Evolutionary conservation across 2,888 invertebrate genomes (phyloP), one percentile per base, ranked within the genome.

Genomic region (Drosophila algonquin): DNA sequence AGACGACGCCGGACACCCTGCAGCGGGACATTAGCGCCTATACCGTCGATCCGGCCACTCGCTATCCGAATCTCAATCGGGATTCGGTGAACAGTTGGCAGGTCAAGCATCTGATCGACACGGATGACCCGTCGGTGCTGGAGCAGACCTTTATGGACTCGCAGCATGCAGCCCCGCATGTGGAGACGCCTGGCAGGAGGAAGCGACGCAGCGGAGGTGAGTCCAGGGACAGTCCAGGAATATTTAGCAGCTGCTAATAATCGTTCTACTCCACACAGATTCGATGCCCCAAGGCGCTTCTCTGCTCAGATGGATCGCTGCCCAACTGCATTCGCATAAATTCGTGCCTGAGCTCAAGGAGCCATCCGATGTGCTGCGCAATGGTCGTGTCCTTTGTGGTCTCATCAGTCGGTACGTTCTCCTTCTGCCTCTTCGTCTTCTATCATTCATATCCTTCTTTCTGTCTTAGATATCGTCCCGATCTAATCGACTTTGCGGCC

Each of bases 1-100:
- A 99, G 94, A 99, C 99, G 1, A 99, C 98, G 0, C 98, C 99
- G 0, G 98, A 98, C 92, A 99, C 99, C 91, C 93, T 99, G 63
- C 96, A 97, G 91, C 96, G 98, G 79, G 98, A 98, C 92, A 96
- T 96, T 89, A 95, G 95, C 63, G 94, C 95, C 12, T 98, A 98
- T 91, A 97, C 97, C 0, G 93, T 98, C 5, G 97, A 98, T 92
- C 97, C 97, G 5, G 94, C 95, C 59, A 96, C 97, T 4, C 94
- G 98, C 89, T 97, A 97, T 92, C 96, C 96, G 6, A 97, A 97
- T 91, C 93, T 97, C 60, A 97, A 97, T 92, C 93, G 94, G 27
- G 93, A 94, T 35, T 95, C 95, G 18, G 96, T 98, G 16, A 93
- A 95, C 56, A 95, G 96, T 9, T 95, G 95, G 89, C 96, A 97